Base-by-base conservation (phyloP, 2,113 vertebrate genomes). In the Thunnus thynnus region DNA sequence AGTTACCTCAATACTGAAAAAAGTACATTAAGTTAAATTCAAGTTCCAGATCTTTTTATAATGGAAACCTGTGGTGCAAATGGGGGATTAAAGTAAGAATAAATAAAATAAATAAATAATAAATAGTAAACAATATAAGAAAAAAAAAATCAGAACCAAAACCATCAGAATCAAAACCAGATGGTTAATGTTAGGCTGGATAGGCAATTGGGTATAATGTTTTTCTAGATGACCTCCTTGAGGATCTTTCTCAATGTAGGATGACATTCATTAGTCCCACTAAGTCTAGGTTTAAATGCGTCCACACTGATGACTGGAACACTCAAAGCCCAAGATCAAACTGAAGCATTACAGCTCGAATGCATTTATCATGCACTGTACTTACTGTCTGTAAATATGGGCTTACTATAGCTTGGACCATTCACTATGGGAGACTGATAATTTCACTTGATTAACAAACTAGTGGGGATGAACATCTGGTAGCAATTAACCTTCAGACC, bases 401-500 rank as follows among this genome's bases (percentile, higher is more conserved):
- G 6, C 56, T 65, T 20, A 51, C 72, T 61, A 54, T 20, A 82
- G 68, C 64, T 56, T 41, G 27, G 52, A 27, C 47, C 48, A 58
- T 50, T 80, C 80, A 57, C 85, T 65, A 52, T 25, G 32, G 86
- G 81, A 86, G 55, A 57, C 73, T 82, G 77, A 88, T 90, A 56
- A 85, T 88, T 89, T 76, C 71, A 78, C 47, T 79, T 92, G 85
- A 93, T 93, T 89, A 92, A 89, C 90, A 88, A 93, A 93, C 80
- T 86, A 83, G 65, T 68, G 54, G 84, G 79, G 77, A 87, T 73
- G 70, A 89, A 88, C 91, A 94, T 92, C 90, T 94, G 91, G 83
- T 83, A 74, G 90, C 83, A 90, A 93, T 94, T 93, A 91, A 93
- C 90, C 91, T 91, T 91, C 72, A 89, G 90, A 82, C 88, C 84